Evolutionary conservation across 2,888 invertebrate genomes (phyloP), one percentile per base, ranked within the genome.

Genomic region (Netelia fuscicornis): DNA sequence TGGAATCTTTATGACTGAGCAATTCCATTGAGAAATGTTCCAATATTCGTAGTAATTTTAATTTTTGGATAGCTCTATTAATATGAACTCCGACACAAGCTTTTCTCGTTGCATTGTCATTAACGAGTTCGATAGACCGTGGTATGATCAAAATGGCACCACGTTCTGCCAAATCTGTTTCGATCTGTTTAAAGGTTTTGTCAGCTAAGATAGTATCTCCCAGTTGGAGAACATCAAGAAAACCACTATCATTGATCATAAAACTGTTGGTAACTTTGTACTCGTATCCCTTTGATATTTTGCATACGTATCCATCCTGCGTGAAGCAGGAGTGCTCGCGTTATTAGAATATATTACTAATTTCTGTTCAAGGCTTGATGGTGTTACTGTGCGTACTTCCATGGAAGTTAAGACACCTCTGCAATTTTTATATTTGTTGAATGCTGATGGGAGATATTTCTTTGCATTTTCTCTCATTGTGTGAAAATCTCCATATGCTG

Each of bases 221-320:
- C 9, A 86, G 81, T 76, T 89, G 88, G 1, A 90, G 20, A 52
- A 88, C 81, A 8, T 89, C 58, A 1, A 89, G 13, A 83, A 90
- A 88, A 11, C 88, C 88, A 20, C 82, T 84, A 81, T 89, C 88
- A 75, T 89, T 88, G 2, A 74, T 80, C 48, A 90, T 89, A 58
- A 78, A 89, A 64, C 86, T 71, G 75, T 90, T 88, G 13, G 86
- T 87, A 2, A 86, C 58, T 58, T 85, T 20, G 20, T 88, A 89
- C 9, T 89, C 89, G 71, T 88, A 89, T 3, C 86, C 86, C 77
- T 89, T 88, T 10, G 89, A 90, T 8, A 89, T 30, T 70, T 88
- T 87, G 23, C 83, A 81, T 25, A 90, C 88, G 10, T 75, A 67
- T 23, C 90, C 89, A 60, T 68, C 82, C 5, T 89, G 89, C 67